Evolutionary conservation across 2,113 vertebrate genomes (phyloP), one percentile per base, ranked within the genome.

Genomic region (Nothocercus julius): DNA sequence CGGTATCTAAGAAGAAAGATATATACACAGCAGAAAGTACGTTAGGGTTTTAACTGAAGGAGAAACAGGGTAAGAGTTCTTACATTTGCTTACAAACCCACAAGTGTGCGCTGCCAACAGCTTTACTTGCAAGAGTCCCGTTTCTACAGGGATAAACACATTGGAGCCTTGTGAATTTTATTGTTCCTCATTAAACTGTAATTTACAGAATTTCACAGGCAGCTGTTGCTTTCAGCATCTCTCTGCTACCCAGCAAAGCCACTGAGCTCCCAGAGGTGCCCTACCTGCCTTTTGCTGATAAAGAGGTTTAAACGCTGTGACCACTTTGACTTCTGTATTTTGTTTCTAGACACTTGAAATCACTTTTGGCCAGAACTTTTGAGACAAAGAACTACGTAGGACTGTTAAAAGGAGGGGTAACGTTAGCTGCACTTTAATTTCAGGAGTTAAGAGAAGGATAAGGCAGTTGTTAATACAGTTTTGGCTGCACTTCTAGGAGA

Each of bases 1-100:
- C 99, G 3, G 99, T 99, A 89, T 98, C 99, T 99, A 72, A 83
- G 93, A 92, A 86, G 77, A 97, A 94, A 81, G 78, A 91, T 3
- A 91, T 34, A 81, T 11, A 73, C 5, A 80, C 8, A 47, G 51
- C 36, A 81, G 63, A 58, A 4, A 58, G 69, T 3, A 63, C n/a
- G 6, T 84, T 81, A 89, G 53, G 17, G 11, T 42, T 75, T 49
- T 24, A 54, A 66, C 22, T 76, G 6, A 0, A 63, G 54, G 2
- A 86, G 54, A 11, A 30, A 7, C 0, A 24, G 10, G 17, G 25
- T 61, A 56, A 64, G 30, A 85, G 79, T 19, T n/a, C 63, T 58
- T 28, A 7, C 13, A 49, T 44, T n/a, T 85, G 63, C 53, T 69
- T 38, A 4, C 22, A 75, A 32, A 36, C 47, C 38, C 13, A 79